These are phyloP conservation scores for Ranitomeya variabilis DNA, from an alignment of 2,113 vertebrate species.

Conservation along the genomic window DNA sequence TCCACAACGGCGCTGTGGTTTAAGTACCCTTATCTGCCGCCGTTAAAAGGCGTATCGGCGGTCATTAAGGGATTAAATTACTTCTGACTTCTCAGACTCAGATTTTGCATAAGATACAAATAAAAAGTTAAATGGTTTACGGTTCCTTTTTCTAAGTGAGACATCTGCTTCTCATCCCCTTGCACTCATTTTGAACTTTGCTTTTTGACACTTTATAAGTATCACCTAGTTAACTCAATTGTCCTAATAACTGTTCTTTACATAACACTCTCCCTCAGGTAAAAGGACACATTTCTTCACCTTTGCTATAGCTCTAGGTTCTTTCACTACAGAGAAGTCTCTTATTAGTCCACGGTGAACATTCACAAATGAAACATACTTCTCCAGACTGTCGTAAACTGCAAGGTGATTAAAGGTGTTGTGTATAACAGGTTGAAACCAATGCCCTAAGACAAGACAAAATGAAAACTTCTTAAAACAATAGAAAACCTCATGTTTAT, in stretches of 20 bases:
- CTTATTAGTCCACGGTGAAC: neutral
- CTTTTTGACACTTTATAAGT: conserved; percentile 41
- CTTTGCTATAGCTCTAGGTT: conserved; percentile 30
- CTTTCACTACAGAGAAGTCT: conserved; percentile 15
- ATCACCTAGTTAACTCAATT: conserved; percentile 37
- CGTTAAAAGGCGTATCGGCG: too few relatives aligned
- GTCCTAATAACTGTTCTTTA: conserved; percentile 40
- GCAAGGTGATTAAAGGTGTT: neutral
- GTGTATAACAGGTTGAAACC: neutral
- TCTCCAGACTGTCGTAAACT: neutral
- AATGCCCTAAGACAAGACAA: neutral
- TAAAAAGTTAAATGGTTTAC: neutral
- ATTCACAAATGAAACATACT: conserved; percentile 12
- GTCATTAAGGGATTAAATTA: too few relatives aligned
- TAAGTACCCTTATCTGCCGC: too few relatives aligned
- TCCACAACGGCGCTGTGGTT: too few relatives aligned
- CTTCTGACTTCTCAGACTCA: neutral
- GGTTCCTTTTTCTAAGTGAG: neutral
- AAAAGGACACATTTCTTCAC: neutral
- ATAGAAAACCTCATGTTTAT: too few relatives aligned
- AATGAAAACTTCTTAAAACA: neutral
- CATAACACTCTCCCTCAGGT: conserved; percentile 47
- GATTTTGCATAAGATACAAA: neutral
- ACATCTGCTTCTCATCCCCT: neutral
- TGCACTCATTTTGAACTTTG: conserved; percentile 55